phyloP scores from a whole-genome alignment of 2,113 vertebrate genomes.

The Nothobranchius furzeri region DNA sequence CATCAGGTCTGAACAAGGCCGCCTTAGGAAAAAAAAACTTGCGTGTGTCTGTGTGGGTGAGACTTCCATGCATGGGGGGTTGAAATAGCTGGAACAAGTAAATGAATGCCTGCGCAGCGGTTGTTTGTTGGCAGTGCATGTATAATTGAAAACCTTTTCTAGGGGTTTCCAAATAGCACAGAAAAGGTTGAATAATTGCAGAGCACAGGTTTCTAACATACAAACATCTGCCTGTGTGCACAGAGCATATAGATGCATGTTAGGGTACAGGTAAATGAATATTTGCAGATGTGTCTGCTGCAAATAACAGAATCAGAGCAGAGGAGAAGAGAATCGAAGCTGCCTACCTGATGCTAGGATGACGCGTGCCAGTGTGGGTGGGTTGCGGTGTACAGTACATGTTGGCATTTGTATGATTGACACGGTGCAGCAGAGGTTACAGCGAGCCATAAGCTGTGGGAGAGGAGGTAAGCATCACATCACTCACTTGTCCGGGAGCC shows the following conservation, averaged over 20 bases:
- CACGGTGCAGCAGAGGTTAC: constrained; percentile 21
- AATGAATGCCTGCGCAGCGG: constrained; percentile 24
- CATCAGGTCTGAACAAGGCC: constrained; percentile 5
- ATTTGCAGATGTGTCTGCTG: background rate
- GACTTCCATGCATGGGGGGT: constrained; percentile 23
- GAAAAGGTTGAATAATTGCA: constrained; percentile 9
- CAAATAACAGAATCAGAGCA: constrained; percentile 1
- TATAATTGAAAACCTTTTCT: constrained; percentile 13
- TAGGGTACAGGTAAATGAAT: background rate
- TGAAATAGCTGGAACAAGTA: constrained; percentile 32
- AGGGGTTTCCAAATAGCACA: constrained; percentile 18
- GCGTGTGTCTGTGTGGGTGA: constrained; percentile 1
- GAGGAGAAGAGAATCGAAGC: constrained; percentile 9
- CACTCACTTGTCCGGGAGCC: constrained; percentile 48
- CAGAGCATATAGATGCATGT: background rate
- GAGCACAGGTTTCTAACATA: background rate
- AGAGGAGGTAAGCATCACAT: constrained; percentile 32
- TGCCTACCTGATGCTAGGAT: constrained; percentile 23
- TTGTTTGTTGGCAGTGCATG: constrained; percentile 17
- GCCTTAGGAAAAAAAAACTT: constrained; percentile 3
- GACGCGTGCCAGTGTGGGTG: constrained; percentile 27
- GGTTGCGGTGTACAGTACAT: constrained; percentile 24
- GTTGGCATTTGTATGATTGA: constrained; percentile 51
- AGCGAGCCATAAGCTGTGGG: constrained; percentile 33
- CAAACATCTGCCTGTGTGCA: background rate